Evolutionary conservation across 2,113 vertebrate genomes (phyloP), one percentile per base, ranked within the genome.

Genomic region (Oryzias melastigma): DNA sequence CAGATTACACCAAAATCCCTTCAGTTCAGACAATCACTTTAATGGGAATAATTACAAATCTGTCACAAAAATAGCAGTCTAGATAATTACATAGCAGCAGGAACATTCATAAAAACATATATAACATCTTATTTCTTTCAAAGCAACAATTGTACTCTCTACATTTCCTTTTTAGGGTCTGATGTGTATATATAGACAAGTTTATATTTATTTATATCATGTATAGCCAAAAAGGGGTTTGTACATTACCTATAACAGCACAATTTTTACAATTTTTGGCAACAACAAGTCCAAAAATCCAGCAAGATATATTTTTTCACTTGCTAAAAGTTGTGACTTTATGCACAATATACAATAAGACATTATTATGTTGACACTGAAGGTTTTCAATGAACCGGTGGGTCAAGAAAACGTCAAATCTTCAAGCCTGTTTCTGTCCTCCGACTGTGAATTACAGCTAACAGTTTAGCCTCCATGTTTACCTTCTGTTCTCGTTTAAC

Each of bases 21-120:
- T 16, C 22, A 50, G 44, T 82, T 60, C 48, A 78, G 73, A 85
- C 77, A 71, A 71, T 85, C 73, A 87, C 85, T 87, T 88, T 87
- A 87, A 85, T 87, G 73, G 69, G 73, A 76, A 79, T 85, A 77
- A 74, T 81, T 60, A 85, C 74, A 82, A 65, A 70, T 81, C 57
- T 60, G 66, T 83, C 83, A 84, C 85, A 85, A 84, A 87, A 87
- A 82, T 81, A 80, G 81, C 80, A 63, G 66, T 85, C 61, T 83
- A 89, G 67, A 75, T 86, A 85, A 87, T 87, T 71, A 83, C 75
- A 87, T 87, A 89, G 88, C 90, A 88, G 90, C 87, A 85, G 80
- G 66, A 82, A 85, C 85, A 87, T 80, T 88, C 75, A 86, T 78
- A 77, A 51, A 87, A 83, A 83, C 85, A 84, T 87, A 45, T 73